A percentile compares a stretch with the other conserved stretches of the same genome.
These are phyloP conservation scores for Engystomops pustulosus DNA, from an alignment of 2,113 vertebrate species.

Conservation along the genomic window DNA sequence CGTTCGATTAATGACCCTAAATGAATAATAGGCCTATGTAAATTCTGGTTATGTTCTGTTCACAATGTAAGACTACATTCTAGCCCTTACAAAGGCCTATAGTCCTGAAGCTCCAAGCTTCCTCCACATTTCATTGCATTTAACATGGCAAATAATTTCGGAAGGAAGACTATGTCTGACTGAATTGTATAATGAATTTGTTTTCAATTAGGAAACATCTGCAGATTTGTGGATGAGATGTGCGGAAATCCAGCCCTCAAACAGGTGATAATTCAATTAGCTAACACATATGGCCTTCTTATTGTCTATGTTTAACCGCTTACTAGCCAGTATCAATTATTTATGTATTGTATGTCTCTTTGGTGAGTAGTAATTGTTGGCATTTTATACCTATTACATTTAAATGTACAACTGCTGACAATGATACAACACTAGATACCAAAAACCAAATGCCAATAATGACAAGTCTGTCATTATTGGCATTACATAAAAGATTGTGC, in stretches of 20 bases:
- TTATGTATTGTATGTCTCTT: not conserved
- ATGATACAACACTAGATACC: too few relatives aligned
- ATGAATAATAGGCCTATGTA: not conserved
- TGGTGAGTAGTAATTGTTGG: too few relatives aligned
- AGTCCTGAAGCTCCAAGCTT: not conserved
- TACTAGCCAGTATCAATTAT: too few relatives aligned
- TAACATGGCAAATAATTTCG: not conserved
- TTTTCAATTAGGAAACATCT: not conserved
- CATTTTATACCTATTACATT: too few relatives aligned
- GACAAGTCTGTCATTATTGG: too few relatives aligned
- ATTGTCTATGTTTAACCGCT: not conserved
- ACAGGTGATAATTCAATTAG: not conserved
- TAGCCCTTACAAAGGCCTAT: not conserved
- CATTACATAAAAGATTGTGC: too few relatives aligned
- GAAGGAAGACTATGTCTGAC: not conserved
- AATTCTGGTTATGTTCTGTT: not conserved
- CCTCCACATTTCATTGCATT: not conserved
- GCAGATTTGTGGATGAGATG: not conserved
- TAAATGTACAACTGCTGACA: too few relatives aligned
- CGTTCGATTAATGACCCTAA: not conserved
- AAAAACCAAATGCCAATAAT: too few relatives aligned
- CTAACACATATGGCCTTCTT: not conserved
- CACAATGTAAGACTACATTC: not conserved
- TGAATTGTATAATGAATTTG: not conserved
- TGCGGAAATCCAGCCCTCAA: not conserved